Evolutionary conservation across 2,113 vertebrate species (phyloP), one percentile per base, ranked within the genome.

Genomic region (Phylloscopus whistleri): DNA sequence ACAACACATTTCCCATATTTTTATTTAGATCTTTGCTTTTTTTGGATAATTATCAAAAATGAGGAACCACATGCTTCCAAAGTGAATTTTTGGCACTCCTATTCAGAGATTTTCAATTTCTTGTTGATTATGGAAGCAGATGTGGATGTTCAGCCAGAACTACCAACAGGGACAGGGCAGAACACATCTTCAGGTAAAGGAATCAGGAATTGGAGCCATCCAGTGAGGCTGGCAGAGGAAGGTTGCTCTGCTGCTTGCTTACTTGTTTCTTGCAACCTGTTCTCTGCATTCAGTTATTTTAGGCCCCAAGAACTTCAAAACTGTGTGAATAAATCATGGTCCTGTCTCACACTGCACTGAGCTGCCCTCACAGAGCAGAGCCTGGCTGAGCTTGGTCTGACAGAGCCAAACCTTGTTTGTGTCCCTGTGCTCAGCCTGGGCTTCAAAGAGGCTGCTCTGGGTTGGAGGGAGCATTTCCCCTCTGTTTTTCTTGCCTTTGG

Each of bases 21-120:
- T 81, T 93, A 88, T 96, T 95, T 90, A 60, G 66, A 31, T 48
- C 56, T 83, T 68, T 78, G 43, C 20, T 70, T 83, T 77, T 88
- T 88, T 93, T 93, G 64, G 86, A 43, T 92, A 94, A 92, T 94
- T 88, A 63, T 31, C 89, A 90, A 60, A 43, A 88, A 63, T 7
- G 19, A 86, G 33, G 68, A 84, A 43, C 52, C 51, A 22, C 27
- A 37, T 46, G 39, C 55, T 93, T 85, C 53, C 53, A 67, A 52
- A 77, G 64, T 11, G 35, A 81, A 63, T 92, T 84, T n/a, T 86
- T 73, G 82, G 85, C 75, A 55, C 70, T 92, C 35, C 59, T 67
- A 4, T 43, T 53, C 51, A 62, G 76, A 88, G 37, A 31, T 53
- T 62, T 70, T 86, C 16, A 27, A 7, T 68, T 72, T 93, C 59